phyloP scores from a whole-genome alignment of 53 echinoderm and acorn worm species.

The Actinopyga echinites region DNA sequence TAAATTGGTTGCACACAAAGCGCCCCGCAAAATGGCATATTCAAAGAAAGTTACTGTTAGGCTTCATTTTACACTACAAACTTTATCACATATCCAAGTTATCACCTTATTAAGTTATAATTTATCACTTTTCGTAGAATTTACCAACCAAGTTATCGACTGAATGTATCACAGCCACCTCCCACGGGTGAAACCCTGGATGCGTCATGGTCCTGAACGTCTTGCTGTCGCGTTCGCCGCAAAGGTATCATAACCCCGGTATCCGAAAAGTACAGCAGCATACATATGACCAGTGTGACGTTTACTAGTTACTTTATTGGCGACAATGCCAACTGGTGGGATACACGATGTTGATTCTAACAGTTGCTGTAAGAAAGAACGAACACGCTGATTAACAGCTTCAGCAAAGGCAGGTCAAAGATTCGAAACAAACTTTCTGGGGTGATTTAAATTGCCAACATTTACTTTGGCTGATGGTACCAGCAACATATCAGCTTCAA shows the following conservation, averaged over 20 bases:
- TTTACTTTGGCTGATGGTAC: slow-evolving; percentile 23
- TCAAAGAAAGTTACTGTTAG: too few relatives aligned
- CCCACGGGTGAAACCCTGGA: background rate
- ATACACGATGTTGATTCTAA: background rate
- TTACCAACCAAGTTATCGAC: too few relatives aligned
- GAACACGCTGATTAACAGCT: slow-evolving; percentile 20
- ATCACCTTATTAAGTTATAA: too few relatives aligned
- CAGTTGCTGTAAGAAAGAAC: background rate
- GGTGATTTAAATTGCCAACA: slow-evolving; percentile 40
- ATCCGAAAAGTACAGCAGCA: slow-evolving; percentile 5
- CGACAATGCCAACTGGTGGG: slow-evolving; percentile 28
- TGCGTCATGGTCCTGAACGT: background rate
- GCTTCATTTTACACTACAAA: too few relatives aligned
- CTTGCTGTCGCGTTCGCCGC: background rate
- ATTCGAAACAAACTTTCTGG: background rate
- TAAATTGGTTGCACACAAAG: too few relatives aligned
- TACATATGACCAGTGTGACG: slow-evolving; percentile 15
- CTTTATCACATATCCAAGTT: too few relatives aligned
- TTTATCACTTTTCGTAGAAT: too few relatives aligned
- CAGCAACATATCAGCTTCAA: slow-evolving; percentile 16
- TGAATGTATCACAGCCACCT: too few relatives aligned
- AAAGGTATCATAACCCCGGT: too few relatives aligned
- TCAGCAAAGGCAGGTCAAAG: background rate
- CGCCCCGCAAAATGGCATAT: too few relatives aligned
- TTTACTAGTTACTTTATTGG: slow-evolving; percentile 15